Percentiles rank a stretch among this genome's conserved stretches.
Evolutionary conservation across 2,113 vertebrate genomes (phyloP).

Genomic region (Bucco capensis): DNA sequence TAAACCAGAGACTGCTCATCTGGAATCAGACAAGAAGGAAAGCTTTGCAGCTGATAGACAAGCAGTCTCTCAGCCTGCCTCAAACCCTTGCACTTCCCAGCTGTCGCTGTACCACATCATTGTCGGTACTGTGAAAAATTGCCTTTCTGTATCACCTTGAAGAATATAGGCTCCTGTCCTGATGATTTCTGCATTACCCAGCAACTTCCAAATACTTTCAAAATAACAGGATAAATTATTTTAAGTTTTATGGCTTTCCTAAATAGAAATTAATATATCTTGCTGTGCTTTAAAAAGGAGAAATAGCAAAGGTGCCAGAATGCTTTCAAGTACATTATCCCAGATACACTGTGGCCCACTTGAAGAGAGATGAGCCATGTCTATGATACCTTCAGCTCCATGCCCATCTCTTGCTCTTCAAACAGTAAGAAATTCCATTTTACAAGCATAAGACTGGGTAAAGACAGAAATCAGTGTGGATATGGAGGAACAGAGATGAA

Average conservation of each 20-base stretch:
- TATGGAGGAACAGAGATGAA: background rate
- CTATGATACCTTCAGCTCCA: background rate
- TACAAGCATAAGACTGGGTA: background rate
- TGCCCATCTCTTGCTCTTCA: background rate
- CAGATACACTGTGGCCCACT: background rate
- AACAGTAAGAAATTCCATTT: background rate
- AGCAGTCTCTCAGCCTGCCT: background rate
- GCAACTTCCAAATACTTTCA: constrained; percentile 13
- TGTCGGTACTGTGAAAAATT: background rate
- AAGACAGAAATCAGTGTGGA: background rate
- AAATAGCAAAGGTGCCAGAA: background rate
- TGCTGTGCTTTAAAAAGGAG: constrained; percentile 29
- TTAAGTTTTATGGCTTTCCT: background rate
- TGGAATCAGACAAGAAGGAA: background rate
- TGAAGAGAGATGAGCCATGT: background rate
- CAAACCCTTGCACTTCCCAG: background rate
- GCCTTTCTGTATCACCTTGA: background rate
- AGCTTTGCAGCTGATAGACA: background rate
- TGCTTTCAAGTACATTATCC: background rate
- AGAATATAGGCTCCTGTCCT: background rate
- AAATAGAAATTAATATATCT: background rate
- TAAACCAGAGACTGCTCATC: background rate
- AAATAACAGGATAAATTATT: background rate
- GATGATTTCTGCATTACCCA: background rate
- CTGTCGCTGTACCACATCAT: background rate